Percentiles rank a stretch among this genome's conserved stretches.
These are phyloP conservation scores for Chironomus striatipennis DNA, from an alignment of 1,140 invertebrate genomes.

Conservation along the genomic window DNA sequence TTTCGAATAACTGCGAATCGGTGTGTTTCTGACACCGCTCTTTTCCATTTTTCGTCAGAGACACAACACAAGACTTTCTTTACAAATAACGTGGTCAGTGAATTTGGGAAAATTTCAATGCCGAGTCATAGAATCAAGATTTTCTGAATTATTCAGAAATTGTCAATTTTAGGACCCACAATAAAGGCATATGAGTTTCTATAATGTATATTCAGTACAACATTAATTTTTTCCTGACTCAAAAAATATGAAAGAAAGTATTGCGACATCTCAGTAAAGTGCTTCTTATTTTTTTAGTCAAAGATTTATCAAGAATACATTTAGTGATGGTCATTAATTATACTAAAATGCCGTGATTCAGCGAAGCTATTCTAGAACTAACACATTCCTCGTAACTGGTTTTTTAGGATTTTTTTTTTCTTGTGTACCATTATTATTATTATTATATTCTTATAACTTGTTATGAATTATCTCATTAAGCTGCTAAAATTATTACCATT, in stretches of 20 bases:
- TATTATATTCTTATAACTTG: background rate
- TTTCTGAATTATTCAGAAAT: background rate
- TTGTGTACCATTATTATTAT: background rate
- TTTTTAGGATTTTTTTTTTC: background rate
- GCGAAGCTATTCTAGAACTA: background rate
- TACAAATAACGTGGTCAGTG: background rate
- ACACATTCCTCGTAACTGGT: background rate
- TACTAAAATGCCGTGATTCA: constrained; percentile 3
- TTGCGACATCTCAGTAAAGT: background rate
- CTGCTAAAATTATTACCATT: background rate
- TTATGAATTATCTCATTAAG: background rate
- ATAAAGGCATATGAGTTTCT: background rate
- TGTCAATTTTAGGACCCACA: background rate
- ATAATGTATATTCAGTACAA: background rate
- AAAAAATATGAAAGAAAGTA: constrained; percentile 17
- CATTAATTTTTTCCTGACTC: background rate
- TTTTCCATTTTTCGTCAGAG: constrained; percentile 7
- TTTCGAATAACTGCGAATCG: constrained; percentile 4
- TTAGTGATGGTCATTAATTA: background rate
- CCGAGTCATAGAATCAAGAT: background rate
- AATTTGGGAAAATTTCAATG: background rate
- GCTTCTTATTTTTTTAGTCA: background rate
- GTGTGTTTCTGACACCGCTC: constrained; percentile 15
- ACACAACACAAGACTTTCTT: constrained; percentile 18
- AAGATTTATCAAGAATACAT: background rate